A percentile compares a stretch with the other conserved stretches of the same genome.
Evolutionary conservation across 53 echinoderm and acorn worm species (phyloP).

Genomic region (Astropecten irregularis): DNA sequence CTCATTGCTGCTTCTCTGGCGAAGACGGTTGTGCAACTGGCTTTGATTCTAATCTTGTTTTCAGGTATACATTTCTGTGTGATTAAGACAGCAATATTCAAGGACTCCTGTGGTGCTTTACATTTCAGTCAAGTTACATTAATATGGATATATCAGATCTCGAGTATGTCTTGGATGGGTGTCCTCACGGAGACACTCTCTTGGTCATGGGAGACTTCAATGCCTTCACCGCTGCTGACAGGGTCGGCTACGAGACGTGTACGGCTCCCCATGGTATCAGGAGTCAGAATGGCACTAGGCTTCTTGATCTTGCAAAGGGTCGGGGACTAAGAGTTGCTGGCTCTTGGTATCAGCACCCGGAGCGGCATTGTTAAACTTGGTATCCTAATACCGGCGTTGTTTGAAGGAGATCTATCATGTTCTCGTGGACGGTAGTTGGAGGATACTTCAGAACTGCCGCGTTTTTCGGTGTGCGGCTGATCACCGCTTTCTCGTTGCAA

Average conservation of each 20-base stretch:
- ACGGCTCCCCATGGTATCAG: not conserved
- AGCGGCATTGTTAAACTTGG: not conserved
- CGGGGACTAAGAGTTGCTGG: too few relatives aligned
- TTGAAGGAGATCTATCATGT: too few relatives aligned
- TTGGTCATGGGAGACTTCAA: too few relatives aligned
- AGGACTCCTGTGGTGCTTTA: not conserved
- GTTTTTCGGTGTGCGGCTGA: too few relatives aligned
- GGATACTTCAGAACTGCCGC: too few relatives aligned
- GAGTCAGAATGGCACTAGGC: not conserved
- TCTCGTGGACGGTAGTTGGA: too few relatives aligned
- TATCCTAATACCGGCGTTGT: not conserved
- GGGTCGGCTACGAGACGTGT: not conserved
- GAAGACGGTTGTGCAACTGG: not conserved
- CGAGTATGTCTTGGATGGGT: too few relatives aligned
- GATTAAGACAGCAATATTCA: not conserved
- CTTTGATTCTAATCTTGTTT: not conserved
- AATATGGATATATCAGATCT: not conserved
- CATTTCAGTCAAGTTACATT: not conserved
- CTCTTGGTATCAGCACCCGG: too few relatives aligned
- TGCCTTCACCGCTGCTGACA: too few relatives aligned
- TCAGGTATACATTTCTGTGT: not conserved
- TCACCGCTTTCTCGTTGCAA: too few relatives aligned
- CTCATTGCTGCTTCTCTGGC: constrained; percentile 2
- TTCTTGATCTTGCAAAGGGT: too few relatives aligned
- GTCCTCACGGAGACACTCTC: too few relatives aligned